Base-by-base conservation (phyloP, 2,113 vertebrate species). In the Rafetus swinhoei region DNA sequence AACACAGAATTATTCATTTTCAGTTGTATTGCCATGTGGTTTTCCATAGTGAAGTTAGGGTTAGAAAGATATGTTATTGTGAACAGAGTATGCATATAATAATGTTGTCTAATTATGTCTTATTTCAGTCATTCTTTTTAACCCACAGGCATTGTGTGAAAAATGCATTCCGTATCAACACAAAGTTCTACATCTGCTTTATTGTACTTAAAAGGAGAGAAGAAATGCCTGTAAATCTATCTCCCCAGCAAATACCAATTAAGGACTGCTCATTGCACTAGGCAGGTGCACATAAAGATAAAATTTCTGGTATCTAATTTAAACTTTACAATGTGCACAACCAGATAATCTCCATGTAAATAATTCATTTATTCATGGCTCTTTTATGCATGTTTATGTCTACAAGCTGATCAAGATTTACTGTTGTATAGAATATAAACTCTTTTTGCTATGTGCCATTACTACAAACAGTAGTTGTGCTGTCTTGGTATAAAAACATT, bases 231-330 rank as follows among this genome's bases (percentile, higher is more conserved):
- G 98, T 98, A 98, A 98, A 96, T 97, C 98, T 97, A 98, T 98
- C 98, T 97, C 97, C 95, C 96, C 93, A 94, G 94, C 97, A 98
- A 98, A 98, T 98, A 98, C 98, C 98, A 98, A 94, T 84, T 92
- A 0, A 88, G 96, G 95, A 97, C 81, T 16, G 92, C 96, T 97
- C 89, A 16, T 62, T 97, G 97, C 16, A 59, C 94, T 13, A 39
- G 97, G 98, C 98, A 98, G 98, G 98, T 98, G 98, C 94, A 85
- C 81, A 84, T 96, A 95, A 95, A 98, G 98, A 98, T 98, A 98
- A 96, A 97, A 97, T 98, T 98, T 98, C 98, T 98, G 98, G 98
- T 97, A 98, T 98, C 98, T 98, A 98, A 98, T 98, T 98, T 98
- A 98, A 98, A 98, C 98, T 98, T 95, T 97, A 96, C 97, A 98